Evolutionary conservation across 2,113 vertebrate species (phyloP).

Genomic region (Butorides virescens): DNA sequence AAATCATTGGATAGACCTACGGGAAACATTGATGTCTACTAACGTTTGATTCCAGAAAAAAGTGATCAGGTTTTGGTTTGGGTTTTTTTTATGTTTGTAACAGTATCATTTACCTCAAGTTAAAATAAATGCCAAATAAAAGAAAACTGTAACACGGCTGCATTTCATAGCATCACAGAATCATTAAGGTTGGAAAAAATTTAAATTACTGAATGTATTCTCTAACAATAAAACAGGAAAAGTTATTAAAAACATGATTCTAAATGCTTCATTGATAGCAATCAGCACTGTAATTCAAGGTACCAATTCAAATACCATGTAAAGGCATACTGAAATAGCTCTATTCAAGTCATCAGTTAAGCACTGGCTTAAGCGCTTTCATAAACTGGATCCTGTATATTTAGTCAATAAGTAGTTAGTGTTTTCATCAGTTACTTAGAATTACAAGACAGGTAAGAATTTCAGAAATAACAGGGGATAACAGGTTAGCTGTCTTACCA

Average conservation of each 20-base stretch:
- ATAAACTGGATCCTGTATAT: neutral
- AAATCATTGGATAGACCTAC: neutral
- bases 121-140: neutral
- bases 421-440: neutral
- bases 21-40: neutral
- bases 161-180: neutral
- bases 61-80: neutral
- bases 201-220: neutral
- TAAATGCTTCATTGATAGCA: neutral
- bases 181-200: too few relatives aligned
- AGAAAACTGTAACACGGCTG: neutral
- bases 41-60: neutral
- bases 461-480: neutral
- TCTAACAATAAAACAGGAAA: neutral
- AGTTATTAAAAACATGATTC: neutral
- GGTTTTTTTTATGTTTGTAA: neutral
- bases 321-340: neutral
- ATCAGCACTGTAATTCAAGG: neutral
- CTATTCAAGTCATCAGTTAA: neutral
- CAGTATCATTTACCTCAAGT: neutral
- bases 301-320: neutral
- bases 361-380: neutral
- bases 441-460: neutral
- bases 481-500: conserved; percentile 82
- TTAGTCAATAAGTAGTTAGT: neutral